These are phyloP conservation scores for Cecidostiba fungosa DNA, from an alignment of 2,888 invertebrate genomes.

Conservation along the genomic window DNA sequence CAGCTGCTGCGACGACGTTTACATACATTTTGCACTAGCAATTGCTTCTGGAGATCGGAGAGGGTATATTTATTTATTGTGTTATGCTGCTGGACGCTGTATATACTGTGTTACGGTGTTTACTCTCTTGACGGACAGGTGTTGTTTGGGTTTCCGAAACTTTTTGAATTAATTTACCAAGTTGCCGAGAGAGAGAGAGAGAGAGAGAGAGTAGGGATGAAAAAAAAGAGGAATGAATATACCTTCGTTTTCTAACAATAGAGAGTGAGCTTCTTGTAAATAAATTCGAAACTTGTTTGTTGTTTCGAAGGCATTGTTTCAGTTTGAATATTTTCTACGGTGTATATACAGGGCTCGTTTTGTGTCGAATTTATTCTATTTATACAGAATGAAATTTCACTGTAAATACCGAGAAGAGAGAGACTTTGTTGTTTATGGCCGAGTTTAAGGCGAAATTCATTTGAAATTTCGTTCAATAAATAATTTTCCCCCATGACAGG, in stretches of 20 bases:
- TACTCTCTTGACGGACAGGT: no score
- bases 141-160: no score
- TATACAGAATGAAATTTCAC: neutral
- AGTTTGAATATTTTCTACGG: neutral
- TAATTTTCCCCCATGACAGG: slow-evolving; percentile 3
- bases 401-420: neutral
- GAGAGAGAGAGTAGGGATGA: no score
- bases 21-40: slow-evolving; percentile 12
- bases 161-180: no score
- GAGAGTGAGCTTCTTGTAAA: neutral
- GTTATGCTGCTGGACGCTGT: neutral
- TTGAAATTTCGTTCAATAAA: slow-evolving; percentile 14
- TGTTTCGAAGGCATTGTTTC: neutral
- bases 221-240: no score
- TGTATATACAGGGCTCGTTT: neutral
- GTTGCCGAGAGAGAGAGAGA: no score
- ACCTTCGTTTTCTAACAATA: no score
- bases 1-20: neutral
- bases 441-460: slow-evolving; percentile 12
- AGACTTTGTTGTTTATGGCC: neutral
- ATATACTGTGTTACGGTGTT: no score
- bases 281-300: neutral
- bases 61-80: neutral
- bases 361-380: neutral
- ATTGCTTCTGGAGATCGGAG: neutral